Evolutionary conservation across 1,140 invertebrate species (phyloP).

Genomic region (Tribolium castaneum): DNA sequence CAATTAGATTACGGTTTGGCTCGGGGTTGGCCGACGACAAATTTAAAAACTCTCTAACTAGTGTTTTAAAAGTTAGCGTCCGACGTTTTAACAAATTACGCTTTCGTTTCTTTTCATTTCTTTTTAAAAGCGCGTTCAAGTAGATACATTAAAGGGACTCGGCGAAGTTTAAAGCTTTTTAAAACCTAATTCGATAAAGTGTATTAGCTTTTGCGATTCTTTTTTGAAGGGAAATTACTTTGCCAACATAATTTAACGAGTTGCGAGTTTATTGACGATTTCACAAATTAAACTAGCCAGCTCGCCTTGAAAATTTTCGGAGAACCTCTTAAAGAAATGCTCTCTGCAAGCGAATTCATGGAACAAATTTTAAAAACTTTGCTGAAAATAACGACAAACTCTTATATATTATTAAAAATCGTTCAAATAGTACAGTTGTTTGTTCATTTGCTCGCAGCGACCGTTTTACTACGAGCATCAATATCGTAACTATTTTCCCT

Average conservation of each 20-base stretch:
- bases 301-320: not conserved
- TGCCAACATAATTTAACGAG: constrained; percentile 39
- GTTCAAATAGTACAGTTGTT: no score
- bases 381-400: no score
- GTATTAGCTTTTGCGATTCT: constrained; percentile 48
- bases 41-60: constrained; percentile 59
- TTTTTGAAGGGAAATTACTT: constrained; percentile 42
- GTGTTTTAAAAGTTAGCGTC: constrained; percentile 59
- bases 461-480: not conserved
- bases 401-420: no score
- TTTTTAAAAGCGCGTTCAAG: constrained; percentile 56
- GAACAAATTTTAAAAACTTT: no score
- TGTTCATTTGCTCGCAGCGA: not conserved
- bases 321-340: not conserved
- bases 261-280: constrained; percentile 34
- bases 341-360: not conserved
- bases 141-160: constrained; percentile 53
- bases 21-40: constrained; percentile 49
- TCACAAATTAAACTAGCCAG: constrained; percentile 32
- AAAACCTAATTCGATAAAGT: constrained; percentile 56
- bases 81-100: constrained; percentile 60
- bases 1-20: constrained; percentile 46
- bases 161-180: constrained; percentile 57
- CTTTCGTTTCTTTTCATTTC: constrained; percentile 61
- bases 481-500: not conserved